Conservation (phyloP, 2,888 invertebrate genomes). For the Acleris emargana region DNA sequence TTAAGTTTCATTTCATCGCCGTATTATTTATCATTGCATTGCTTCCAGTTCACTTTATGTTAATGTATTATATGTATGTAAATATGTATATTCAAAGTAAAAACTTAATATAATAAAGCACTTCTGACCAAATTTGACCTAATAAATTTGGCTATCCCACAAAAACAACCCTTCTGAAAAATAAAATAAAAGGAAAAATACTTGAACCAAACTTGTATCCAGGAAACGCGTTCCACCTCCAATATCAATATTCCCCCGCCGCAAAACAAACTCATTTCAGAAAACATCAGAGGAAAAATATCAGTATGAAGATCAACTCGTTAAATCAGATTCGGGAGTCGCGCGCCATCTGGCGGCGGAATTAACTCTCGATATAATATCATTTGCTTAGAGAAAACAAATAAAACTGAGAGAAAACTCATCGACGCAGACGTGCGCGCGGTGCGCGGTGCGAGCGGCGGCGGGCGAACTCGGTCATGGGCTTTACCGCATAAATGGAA, state of each 20-base stretch:
- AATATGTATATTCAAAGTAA: too few species aligned
- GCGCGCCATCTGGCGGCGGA: slow-evolving; percentile 52
- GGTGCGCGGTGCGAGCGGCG: slow-evolving; percentile 28
- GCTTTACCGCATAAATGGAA: too few species aligned
- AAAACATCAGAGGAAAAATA: slow-evolving; percentile 25
- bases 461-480: too few species aligned
- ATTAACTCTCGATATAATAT: slow-evolving; percentile 64
- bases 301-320: slow-evolving; percentile 29
- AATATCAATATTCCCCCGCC: slow-evolving; percentile 27
- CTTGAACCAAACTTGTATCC: slow-evolving; percentile 14
- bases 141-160: neutral
- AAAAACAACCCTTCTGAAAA: slow-evolving; percentile 19
- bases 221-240: slow-evolving; percentile 17
- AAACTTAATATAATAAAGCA: neutral
- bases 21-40: too few species aligned
- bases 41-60: too few species aligned
- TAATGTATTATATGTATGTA: too few species aligned
- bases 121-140: neutral
- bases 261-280: slow-evolving; percentile 27
- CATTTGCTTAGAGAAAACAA: slow-evolving; percentile 60
- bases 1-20: too few species aligned
- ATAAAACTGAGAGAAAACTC: slow-evolving; percentile 52
- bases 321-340: slow-evolving; percentile 34
- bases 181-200: slow-evolving; percentile 5
- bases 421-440: slow-evolving; percentile 44